Conservation (phyloP, 2,888 invertebrate species). For the Drosophila leonis region DNA sequence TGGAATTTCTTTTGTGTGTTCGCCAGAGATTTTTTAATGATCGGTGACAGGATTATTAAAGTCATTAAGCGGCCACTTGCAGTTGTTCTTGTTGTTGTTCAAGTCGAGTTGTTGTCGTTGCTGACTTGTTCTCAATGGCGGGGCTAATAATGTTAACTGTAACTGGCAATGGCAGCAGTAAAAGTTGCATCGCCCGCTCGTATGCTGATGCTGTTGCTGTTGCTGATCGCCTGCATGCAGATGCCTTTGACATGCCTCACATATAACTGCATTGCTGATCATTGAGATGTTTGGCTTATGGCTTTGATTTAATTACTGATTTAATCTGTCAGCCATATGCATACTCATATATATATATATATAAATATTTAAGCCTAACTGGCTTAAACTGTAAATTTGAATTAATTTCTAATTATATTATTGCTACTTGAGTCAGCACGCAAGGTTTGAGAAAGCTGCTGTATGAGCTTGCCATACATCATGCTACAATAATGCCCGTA, state of each 20-base stretch:
- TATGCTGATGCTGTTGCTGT: slow-evolving; percentile 48
- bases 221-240: slow-evolving; percentile 21
- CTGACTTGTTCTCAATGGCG: slow-evolving; percentile 53
- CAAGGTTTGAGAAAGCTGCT: not conserved
- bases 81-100: slow-evolving; percentile 27
- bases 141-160: slow-evolving; percentile 75
- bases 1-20: slow-evolving; percentile 80
- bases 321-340: slow-evolving; percentile 1
- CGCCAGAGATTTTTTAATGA: slow-evolving; percentile 78
- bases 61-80: slow-evolving; percentile 70
- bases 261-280: slow-evolving; percentile 9
- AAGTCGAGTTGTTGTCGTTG: slow-evolving; percentile 14
- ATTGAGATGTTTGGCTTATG: slow-evolving; percentile 10
- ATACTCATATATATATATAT: not conserved
- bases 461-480: not conserved
- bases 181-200: slow-evolving; percentile 48
- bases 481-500: not conserved
- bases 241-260: slow-evolving; percentile 30
- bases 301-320: not conserved
- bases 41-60: slow-evolving; percentile 81
- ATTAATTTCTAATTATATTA: not conserved
- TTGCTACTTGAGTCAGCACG: not conserved
- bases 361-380: slow-evolving; percentile 2
- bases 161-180: slow-evolving; percentile 64
- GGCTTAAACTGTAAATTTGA: not conserved